Base-by-base conservation (phyloP, 2,888 invertebrate genomes). In the Sesia bembeciformis region DNA sequence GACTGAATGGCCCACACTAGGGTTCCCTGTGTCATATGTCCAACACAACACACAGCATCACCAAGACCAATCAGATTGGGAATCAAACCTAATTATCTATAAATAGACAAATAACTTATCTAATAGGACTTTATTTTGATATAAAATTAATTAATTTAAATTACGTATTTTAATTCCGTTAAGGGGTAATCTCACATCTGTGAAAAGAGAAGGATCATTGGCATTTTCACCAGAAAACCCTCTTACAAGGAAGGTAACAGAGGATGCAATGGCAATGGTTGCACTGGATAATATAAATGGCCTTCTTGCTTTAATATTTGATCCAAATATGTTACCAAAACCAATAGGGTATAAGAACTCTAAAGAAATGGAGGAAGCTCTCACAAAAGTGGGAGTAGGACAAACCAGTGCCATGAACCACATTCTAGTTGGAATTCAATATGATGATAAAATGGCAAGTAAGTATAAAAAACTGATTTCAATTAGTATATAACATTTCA, bases 201-300 rank as follows among this genome's bases (percentile, higher is more conserved):
- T 46, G 1, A 81, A 71, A 66, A 70, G 78, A 55, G 67, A 76
- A 62, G 87, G 86, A 7, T 85, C 86, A 40, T 58, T 89, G 54
- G 89, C 89, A 63, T 88, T 87, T 64, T 88, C 88, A 49, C 89
- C 89, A 53, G 87, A 88, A 59, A 85, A 77, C 58, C 69, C 77
- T 5, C 72, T 88, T 4, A 84, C 86, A 53, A 79, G 88, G 57
- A 74, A 72, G 60, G 76, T 77, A 4, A 82, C 85, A 40, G 70
- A 68, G 64, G 74, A 81, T 73, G 85, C 88, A 41, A 81, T 88
- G 69, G 67, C 75, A 40, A 79, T 68, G 62, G 83, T 88, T 46
- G 87, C 86, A 46, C 66, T 76, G 55, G 87, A 89, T 56, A 88
- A 88, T 67, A 66, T 88, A 3, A 75, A 76, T 64, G 81, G 83